Evolutionary conservation across 2,888 invertebrate species (phyloP), one percentile per base, ranked within the genome.

Genomic region (Lacanobia wlatinum): DNA sequence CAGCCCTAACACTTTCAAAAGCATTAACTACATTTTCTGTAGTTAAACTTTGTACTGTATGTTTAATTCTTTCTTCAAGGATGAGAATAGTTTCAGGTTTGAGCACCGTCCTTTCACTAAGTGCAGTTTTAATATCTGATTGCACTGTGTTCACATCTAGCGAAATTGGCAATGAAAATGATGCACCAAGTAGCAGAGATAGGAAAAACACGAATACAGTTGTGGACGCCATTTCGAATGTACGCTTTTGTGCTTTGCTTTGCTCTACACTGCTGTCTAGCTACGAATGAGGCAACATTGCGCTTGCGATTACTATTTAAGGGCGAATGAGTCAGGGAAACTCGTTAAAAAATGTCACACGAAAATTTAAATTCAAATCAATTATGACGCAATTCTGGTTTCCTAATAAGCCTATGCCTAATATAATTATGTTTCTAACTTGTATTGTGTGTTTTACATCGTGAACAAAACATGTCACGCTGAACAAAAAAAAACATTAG

Each of bases 111-210:
- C 8, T 66, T 34, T 40, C 28, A 6, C 8, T 60, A 23, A 73
- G 3, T 0, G 9, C 34, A n/a, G 16, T 46, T 46, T 63, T 28
- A 61, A 40, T 73, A 7, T 76, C 12, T 34, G 7, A 48, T 48
- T 64, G 63, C 55, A n/a, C 56, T 23, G 46, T 28, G 46, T 23
- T 38, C 0, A 7, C 12, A 7, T 53, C 23, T 28, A 23, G 9
- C 2, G 10, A 12, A 58, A 73, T 14, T 50, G 73, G 76, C n/a
- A 67, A 23, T 0, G 73, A 76, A 23, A 38, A 0, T 23, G 73
- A 50, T 14, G 8, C 34, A 5, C 7, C 6, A 10, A 76, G 1
- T 18, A 58, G 7, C 0, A 70, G 1, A 1, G 6, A 21, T 1
- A 76, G 2, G 38, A 40, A 1, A n/a, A 77, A 2, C 46, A 59